These are phyloP conservation scores for Phorcus lineatus DNA, from an alignment of 2,888 invertebrate genomes.

Conservation along the genomic window DNA sequence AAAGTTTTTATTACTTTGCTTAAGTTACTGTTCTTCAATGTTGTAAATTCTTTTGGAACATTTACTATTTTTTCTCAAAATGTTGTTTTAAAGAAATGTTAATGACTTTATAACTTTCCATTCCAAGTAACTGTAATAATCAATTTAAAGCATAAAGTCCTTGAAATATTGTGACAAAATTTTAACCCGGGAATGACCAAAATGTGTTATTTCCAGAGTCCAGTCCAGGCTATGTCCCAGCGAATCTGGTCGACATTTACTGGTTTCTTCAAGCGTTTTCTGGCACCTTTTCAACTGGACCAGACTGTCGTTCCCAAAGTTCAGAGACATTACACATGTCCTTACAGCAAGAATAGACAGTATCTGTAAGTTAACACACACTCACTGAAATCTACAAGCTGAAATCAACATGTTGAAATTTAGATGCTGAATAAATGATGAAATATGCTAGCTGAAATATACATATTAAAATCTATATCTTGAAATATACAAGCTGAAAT, in stretches of 20 bases:
- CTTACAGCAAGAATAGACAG: conserved; percentile 92
- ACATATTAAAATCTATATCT: too few relatives aligned
- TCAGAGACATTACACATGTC: conserved; percentile 88
- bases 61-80: too few relatives aligned
- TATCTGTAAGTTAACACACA: conserved; percentile 92
- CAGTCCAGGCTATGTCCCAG: conserved; percentile 55
- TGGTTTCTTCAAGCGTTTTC: conserved; percentile 69
- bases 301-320: conserved; percentile 84
- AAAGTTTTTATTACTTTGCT: too few relatives aligned
- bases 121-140: too few relatives aligned
- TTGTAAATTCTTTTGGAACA: too few relatives aligned
- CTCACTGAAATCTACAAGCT: background rate
- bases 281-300: conserved; percentile 84
- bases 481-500: too few relatives aligned
- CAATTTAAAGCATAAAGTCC: background rate
- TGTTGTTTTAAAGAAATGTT: too few relatives aligned
- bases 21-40: too few relatives aligned
- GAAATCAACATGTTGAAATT: too few relatives aligned
- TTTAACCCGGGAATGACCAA: background rate
- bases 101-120: too few relatives aligned
- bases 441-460: too few relatives aligned
- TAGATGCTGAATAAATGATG: too few relatives aligned
- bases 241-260: conserved; percentile 55
- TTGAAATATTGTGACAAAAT: background rate
- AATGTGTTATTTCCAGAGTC: conserved; percentile 47